phyloP scores from a whole-genome alignment of 1,140 invertebrate genomes.

The Fopius arisanus region DNA sequence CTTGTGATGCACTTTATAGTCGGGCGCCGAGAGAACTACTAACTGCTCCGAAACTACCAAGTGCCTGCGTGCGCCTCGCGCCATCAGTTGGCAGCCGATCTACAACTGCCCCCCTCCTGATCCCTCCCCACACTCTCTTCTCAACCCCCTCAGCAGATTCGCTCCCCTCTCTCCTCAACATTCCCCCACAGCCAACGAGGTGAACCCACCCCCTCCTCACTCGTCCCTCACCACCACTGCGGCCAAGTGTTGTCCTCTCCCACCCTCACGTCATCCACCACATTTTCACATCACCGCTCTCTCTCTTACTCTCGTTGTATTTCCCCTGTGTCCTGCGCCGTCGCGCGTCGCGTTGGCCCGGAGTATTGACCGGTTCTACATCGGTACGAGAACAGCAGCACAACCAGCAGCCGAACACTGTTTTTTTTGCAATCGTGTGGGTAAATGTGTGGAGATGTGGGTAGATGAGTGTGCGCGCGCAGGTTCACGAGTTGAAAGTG shows the following conservation, averaged over 20 bases:
- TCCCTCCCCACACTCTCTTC: conserved; percentile 19
- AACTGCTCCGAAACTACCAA: conserved; percentile 8
- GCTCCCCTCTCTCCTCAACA: not conserved
- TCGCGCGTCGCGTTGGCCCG: not conserved
- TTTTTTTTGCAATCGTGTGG: not conserved
- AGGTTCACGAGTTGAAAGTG: not conserved
- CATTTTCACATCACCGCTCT: not conserved
- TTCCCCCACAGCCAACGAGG: too few relatives aligned
- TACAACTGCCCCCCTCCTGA: conserved; percentile 19
- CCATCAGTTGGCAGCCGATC: not conserved
- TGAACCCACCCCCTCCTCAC: not conserved
- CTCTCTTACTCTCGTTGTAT: not conserved
- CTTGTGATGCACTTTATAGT: conserved; percentile 32
- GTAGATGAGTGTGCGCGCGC: not conserved
- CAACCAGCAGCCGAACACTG: not conserved
- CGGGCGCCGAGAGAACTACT: conserved; percentile 25
- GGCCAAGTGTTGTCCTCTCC: too few relatives aligned
- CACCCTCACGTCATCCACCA: too few relatives aligned
- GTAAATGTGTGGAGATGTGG: not conserved
- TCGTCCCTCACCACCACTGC: too few relatives aligned
- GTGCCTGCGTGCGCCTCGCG: conserved; percentile 30
- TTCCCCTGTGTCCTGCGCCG: not conserved
- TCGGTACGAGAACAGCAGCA: not conserved
- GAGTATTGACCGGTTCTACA: conserved; percentile 4
- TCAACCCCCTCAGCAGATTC: not conserved